Conservation (phyloP, 2,888 invertebrate genomes). For the Notodonta ziczac region DNA sequence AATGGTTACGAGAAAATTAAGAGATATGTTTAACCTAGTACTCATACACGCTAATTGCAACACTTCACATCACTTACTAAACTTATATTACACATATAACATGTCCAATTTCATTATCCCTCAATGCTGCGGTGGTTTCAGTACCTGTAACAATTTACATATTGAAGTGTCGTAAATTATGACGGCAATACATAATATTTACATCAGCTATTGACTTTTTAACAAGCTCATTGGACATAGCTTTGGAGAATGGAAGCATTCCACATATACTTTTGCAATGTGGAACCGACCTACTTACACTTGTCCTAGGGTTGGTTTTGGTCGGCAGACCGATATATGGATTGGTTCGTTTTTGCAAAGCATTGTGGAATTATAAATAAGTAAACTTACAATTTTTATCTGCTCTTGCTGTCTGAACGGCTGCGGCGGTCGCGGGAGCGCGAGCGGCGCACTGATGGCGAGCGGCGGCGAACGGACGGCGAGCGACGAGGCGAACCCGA, state of each 20-base stretch:
- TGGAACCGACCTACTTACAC: too few relatives aligned
- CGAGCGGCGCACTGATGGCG: slow-evolving; percentile 72
- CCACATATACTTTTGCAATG: too few relatives aligned
- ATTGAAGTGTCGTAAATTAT: too few relatives aligned
- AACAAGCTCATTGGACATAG: too few relatives aligned
- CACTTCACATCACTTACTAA: slow-evolving; percentile 37
- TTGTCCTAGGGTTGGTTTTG: too few relatives aligned
- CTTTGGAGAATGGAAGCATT: too few relatives aligned
- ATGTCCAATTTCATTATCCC: slow-evolving; percentile 29
- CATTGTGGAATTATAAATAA: too few relatives aligned
- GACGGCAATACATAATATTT: too few relatives aligned
- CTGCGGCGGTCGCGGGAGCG: slow-evolving; percentile 76
- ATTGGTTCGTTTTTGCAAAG: too few relatives aligned
- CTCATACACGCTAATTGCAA: slow-evolving; percentile 37
- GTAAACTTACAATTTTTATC: slow-evolving; percentile 47
- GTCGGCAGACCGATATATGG: too few relatives aligned
- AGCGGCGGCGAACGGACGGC: slow-evolving; percentile 72
- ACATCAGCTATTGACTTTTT: too few relatives aligned
- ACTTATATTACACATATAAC: slow-evolving; percentile 25
- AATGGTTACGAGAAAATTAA: slow-evolving; percentile 11
- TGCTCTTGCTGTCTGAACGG: slow-evolving; percentile 77
- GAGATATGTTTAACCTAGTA: slow-evolving; percentile 25
- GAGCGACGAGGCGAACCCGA: slow-evolving; percentile 76
- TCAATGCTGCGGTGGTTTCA: slow-evolving; percentile 14
- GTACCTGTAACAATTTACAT: slow-evolving; percentile 23